Percentiles rank a stretch among this genome's conserved stretches.
Evolutionary conservation across 2,888 invertebrate genomes (phyloP).

Genomic region (Drosophila cognata): DNA sequence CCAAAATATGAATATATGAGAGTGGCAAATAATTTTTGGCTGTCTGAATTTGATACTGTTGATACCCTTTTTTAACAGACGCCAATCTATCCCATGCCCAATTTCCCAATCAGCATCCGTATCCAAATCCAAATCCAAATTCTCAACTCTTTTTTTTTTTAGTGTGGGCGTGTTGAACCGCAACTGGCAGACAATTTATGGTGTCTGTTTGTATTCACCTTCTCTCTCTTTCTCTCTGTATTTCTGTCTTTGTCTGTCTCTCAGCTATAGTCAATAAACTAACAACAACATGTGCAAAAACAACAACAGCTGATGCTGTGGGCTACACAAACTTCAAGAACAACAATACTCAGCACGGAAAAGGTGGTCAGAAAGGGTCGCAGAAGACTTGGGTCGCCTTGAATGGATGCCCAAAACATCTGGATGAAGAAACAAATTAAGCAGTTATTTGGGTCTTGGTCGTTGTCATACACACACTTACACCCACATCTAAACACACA

Average conservation of each 20-base stretch:
- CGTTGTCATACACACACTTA: constrained; percentile 20
- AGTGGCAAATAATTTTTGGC: constrained; percentile 51
- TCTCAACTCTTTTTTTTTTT: constrained; percentile 25
- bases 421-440: constrained; percentile 71
- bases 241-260: neutral
- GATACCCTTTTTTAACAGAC: neutral
- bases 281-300: constrained; percentile 56
- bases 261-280: constrained; percentile 70
- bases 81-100: constrained; percentile 3
- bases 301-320: constrained; percentile 49
- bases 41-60: constrained; percentile 41
- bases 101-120: constrained; percentile 8
- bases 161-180: constrained; percentile 47
- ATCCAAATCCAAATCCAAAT: constrained; percentile 24
- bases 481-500: neutral
- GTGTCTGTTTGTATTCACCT: constrained; percentile 22
- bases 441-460: constrained; percentile 70
- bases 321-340: constrained; percentile 33
- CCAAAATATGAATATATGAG: constrained; percentile 24
- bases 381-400: constrained; percentile 27
- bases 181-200: constrained; percentile 50
- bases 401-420: constrained; percentile 31
- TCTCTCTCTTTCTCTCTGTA: neutral
- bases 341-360: constrained; percentile 39
- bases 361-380: constrained; percentile 63